Percentiles rank a stretch among this genome's conserved stretches.
Conservation (phyloP, 2,888 invertebrate species). For the Cryptosula pallasiana region DNA sequence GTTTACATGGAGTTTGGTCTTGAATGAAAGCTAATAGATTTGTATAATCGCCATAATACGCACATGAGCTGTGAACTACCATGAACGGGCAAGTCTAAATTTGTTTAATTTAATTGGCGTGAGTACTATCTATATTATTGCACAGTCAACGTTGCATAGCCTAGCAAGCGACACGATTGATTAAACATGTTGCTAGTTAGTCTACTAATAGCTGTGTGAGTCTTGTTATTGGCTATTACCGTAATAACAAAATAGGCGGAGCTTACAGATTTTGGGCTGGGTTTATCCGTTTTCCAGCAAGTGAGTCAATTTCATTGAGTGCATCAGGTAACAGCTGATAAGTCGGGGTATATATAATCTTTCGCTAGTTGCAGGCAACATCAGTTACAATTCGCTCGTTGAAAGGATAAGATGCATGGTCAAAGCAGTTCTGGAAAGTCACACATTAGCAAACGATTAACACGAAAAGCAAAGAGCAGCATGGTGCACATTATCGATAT, state of each 20-base stretch:
- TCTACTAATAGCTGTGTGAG: too few species aligned
- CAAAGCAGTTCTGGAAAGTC: not conserved
- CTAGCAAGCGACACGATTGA: too few species aligned
- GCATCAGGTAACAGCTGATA: not conserved
- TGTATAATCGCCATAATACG: too few species aligned
- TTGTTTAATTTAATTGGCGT: too few species aligned
- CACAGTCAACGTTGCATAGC: too few species aligned
- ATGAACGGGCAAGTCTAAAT: too few species aligned
- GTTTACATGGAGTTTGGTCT: too few species aligned
- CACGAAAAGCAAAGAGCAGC: conserved; percentile 1
- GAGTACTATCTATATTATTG: too few species aligned
- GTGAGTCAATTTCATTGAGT: not conserved
- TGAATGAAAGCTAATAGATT: too few species aligned
- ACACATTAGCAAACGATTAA: not conserved
- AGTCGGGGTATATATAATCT: not conserved
- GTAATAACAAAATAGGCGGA: not conserved
- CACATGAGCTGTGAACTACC: too few species aligned
- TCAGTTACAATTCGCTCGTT: conserved; percentile 2
- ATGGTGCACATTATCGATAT: conserved; percentile 3
- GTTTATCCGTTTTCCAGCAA: conserved; percentile 6
- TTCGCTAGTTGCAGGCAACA: not conserved
- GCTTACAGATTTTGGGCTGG: not conserved
- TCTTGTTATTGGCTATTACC: conserved; percentile 1
- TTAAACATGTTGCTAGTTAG: not conserved
- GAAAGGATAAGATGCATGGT: conserved; percentile 15